Conservation (phyloP, 2,797 vertebrate species). For the Ctenosaura bakeri region DNA sequence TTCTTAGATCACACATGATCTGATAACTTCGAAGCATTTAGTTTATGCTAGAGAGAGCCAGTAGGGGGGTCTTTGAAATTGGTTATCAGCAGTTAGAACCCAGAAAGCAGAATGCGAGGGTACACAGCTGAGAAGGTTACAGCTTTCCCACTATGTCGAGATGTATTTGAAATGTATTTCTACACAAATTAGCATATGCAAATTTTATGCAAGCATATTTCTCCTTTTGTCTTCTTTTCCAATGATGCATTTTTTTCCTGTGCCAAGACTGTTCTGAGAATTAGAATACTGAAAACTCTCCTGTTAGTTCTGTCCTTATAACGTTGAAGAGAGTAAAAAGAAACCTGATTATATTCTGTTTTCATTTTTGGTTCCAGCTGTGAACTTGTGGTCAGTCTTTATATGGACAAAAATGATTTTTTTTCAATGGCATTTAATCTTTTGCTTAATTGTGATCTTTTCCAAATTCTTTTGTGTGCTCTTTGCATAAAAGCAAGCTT, state of each 20-base stretch:
- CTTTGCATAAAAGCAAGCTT: slow-evolving; percentile 49
- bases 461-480: slow-evolving; percentile 48
- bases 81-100: neutral
- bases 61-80: neutral
- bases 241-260: neutral
- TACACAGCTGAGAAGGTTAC: neutral
- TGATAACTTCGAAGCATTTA: too few species aligned
- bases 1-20: too few species aligned
- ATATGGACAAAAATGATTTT: slow-evolving; percentile 65
- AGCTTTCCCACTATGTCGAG: neutral
- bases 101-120: neutral
- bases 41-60: too few species aligned
- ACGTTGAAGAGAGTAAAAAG: neutral
- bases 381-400: slow-evolving; percentile 61
- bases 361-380: slow-evolving; percentile 40
- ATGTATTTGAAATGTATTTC: neutral
- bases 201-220: neutral
- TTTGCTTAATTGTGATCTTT: slow-evolving; percentile 51
- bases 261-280: neutral
- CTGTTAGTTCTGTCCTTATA: slow-evolving; percentile 7
- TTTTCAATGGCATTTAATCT: slow-evolving; percentile 52
- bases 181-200: neutral
- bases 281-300: neutral
- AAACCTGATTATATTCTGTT: neutral
- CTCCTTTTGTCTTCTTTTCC: neutral